Conservation (phyloP, 2,888 invertebrate genomes). For the Thumatha senex region DNA sequence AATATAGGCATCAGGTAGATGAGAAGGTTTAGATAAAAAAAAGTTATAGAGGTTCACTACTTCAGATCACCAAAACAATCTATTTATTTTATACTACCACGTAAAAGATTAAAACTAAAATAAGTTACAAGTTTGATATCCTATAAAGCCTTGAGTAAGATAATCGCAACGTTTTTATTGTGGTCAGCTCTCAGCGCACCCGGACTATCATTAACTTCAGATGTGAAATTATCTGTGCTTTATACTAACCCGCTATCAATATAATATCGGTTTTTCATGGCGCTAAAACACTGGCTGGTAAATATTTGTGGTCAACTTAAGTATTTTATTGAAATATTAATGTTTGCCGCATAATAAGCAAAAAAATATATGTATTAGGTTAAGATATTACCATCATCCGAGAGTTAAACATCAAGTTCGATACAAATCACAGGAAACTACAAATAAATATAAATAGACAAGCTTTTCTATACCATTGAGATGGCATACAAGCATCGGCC, state of each 20-base stretch:
- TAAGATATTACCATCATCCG: neutral
- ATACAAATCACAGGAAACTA: no score
- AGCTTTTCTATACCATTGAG: no score
- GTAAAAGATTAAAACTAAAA: slow-evolving; percentile 44
- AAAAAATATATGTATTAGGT: neutral
- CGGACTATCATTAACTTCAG: slow-evolving; percentile 39
- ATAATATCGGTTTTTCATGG: slow-evolving; percentile 11
- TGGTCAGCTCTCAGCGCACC: slow-evolving; percentile 39
- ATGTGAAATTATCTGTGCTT: slow-evolving; percentile 30
- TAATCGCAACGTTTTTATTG: slow-evolving; percentile 43
- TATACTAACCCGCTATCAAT: slow-evolving; percentile 18
- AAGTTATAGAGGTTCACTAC: no score
- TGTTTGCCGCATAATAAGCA: neutral
- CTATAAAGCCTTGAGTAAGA: slow-evolving; percentile 29
- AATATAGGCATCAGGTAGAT: no score
- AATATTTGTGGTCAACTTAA: slow-evolving; percentile 20
- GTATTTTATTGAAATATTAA: neutral
- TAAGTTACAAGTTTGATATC: slow-evolving; percentile 22
- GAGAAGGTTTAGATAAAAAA: no score
- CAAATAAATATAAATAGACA: no score
- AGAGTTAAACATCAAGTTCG: no score
- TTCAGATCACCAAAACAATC: no score
- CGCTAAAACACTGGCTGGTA: slow-evolving; percentile 13
- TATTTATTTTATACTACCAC: slow-evolving; percentile 19
- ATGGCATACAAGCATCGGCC: no score